Base-by-base conservation (phyloP, 2,888 invertebrate genomes). In the Margaritifera margaritifera region DNA sequence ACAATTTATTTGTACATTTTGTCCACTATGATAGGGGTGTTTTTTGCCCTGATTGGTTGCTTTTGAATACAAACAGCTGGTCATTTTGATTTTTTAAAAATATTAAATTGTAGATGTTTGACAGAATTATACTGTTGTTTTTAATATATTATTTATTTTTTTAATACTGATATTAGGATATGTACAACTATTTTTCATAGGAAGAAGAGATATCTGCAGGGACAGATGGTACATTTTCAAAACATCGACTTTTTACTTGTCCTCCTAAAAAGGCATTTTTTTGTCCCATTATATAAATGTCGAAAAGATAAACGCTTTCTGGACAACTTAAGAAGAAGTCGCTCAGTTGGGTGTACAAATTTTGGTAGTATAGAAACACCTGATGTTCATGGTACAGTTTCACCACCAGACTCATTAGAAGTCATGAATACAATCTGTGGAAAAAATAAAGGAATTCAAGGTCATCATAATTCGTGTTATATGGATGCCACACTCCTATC, bases 401-500 rank as follows among this genome's bases (percentile, higher is more conserved):
- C 97, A 1, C 91, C 95, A 64, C 93, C 92, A 64, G 93, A 93
- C 80, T 91, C 94, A 31, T 93, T 94, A 73, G 71, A 79, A 54
- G 76, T 73, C 52, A 81, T 81, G 68, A 77, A 86, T 81, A 71
- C 83, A 19, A 70, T 84, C 50, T 87, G 87, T 75, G 90, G 90
- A 8, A 88, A 89, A 74, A 82, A 88, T 69, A 81, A 82, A 63
- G 90, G 90, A 19, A 89, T 91, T 84, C 98, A 98, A 91, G 99
- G 99, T 5, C 98, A 99, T 90, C 96, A 97, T 89, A 99, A 99
- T 91, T 98, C 98, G 0, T 99, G 99, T 90, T 99, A 99, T 90
- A 92, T 99, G 80, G 99, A 99, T 89, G 97, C 99, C 0, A 98
- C 98, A 6, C 92, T 99, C 24, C 87, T 88, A 74, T 50, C 97